phyloP scores from a whole-genome alignment of 2,888 invertebrate genomes.

The Pachliopta kotzebuea region DNA sequence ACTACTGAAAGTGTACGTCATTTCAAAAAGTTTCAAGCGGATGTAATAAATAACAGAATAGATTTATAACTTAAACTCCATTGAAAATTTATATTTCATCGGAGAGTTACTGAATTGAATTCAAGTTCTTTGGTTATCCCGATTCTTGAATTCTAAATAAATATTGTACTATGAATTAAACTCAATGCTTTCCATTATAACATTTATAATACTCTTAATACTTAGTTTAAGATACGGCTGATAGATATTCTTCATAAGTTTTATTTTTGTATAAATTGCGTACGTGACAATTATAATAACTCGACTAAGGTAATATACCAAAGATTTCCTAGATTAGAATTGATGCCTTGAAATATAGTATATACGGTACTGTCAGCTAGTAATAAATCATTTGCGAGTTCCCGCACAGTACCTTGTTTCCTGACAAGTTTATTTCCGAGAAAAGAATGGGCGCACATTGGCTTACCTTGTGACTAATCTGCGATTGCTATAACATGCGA shows the following conservation, averaged over 20 bases:
- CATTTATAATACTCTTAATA: neutral
- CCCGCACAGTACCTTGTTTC: slow-evolving; percentile 35
- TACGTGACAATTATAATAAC: neutral
- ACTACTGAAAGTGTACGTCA: slow-evolving; percentile 35
- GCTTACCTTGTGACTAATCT: slow-evolving; percentile 37
- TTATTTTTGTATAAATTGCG: neutral
- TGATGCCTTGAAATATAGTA: slow-evolving; percentile 9
- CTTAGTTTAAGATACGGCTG: neutral
- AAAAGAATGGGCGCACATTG: slow-evolving; percentile 35
- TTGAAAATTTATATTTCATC: slow-evolving; percentile 10
- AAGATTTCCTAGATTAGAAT: slow-evolving; percentile 1
- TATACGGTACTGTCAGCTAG: slow-evolving; percentile 18
- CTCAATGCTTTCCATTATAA: neutral
- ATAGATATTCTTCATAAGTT: neutral
- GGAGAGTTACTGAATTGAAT: slow-evolving; percentile 15
- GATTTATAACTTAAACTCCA: slow-evolving; percentile 29
- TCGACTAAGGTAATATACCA: neutral
- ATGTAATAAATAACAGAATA: slow-evolving; percentile 40
- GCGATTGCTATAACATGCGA: slow-evolving; percentile 25
- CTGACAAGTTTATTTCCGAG: slow-evolving; percentile 41
- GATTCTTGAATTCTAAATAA: slow-evolving; percentile 6
- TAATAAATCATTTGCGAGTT: slow-evolving; percentile 38
- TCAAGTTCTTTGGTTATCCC: slow-evolving; percentile 10
- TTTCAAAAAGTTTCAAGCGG: slow-evolving; percentile 37
- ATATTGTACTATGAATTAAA: neutral